Conservation (phyloP, 2,797 vertebrate species). For the Gila robusta region DNA sequence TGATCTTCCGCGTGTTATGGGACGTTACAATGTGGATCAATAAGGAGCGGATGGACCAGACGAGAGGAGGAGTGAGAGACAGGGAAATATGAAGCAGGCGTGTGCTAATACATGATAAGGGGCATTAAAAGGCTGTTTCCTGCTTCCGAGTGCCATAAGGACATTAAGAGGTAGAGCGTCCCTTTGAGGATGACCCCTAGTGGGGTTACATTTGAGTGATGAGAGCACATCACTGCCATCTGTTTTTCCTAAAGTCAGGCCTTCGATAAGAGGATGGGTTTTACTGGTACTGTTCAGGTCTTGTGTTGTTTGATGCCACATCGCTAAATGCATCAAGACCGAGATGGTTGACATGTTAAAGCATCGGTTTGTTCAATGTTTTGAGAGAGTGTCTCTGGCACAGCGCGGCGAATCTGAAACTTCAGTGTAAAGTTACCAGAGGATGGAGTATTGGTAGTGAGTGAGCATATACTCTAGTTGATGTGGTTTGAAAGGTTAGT, state of each 20-base stretch:
- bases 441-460: slow-evolving; percentile 33
- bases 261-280: slow-evolving; percentile 23
- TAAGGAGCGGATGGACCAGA: slow-evolving; percentile 52
- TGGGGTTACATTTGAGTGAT: slow-evolving; percentile 61
- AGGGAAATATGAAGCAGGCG: slow-evolving; percentile 55
- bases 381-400: slow-evolving; percentile 12
- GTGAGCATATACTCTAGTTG: slow-evolving; percentile 39
- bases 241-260: slow-evolving; percentile 49
- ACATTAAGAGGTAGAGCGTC: slow-evolving; percentile 60
- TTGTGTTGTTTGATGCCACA: slow-evolving; percentile 2
- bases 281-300: slow-evolving; percentile 26
- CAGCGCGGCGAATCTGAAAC: slow-evolving; percentile 42
- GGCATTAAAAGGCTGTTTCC: slow-evolving; percentile 60
- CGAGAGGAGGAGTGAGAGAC: slow-evolving; percentile 45
- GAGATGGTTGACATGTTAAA: not conserved
- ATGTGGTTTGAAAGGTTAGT: slow-evolving; percentile 51
- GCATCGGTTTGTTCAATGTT: slow-evolving; percentile 10
- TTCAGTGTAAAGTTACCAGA: slow-evolving; percentile 48
- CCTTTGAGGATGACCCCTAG: slow-evolving; percentile 57
- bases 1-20: slow-evolving; percentile 41
- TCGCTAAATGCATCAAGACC: not conserved
- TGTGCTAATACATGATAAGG: slow-evolving; percentile 50
- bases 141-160: slow-evolving; percentile 62
- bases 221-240: slow-evolving; percentile 56
- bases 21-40: slow-evolving; percentile 32